Conservation (phyloP, 2,113 vertebrate genomes). For the Corydoras maculifer region DNA sequence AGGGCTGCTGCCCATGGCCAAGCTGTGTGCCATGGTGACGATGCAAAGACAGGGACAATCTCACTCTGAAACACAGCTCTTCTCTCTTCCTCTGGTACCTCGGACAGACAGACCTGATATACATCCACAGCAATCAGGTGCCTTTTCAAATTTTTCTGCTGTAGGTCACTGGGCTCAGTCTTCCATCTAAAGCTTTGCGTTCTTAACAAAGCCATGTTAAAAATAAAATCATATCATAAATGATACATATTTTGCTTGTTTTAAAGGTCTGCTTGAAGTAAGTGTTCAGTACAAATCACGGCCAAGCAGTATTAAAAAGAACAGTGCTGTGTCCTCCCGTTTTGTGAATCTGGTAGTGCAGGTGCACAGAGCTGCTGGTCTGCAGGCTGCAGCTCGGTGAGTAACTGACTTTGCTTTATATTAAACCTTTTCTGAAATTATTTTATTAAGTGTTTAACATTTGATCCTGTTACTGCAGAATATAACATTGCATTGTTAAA, state of each 20-base stretch:
- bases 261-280: conserved; percentile 79
- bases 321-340: conserved; percentile 57
- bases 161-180: too few species aligned
- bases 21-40: conserved; percentile 87
- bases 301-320: conserved; percentile 41
- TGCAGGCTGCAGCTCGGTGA: conserved; percentile 87
- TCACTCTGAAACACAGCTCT: conserved; percentile 70
- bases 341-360: conserved; percentile 72
- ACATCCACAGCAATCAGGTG: conserved; percentile 72
- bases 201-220: too few species aligned
- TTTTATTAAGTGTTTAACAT: too few species aligned
- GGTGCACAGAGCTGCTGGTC: conserved; percentile 80
- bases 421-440: too few species aligned
- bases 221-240: too few species aligned
- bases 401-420: conserved; percentile 22
- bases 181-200: too few species aligned
- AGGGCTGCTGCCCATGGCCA: conserved; percentile 80
- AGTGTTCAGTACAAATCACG: conserved; percentile 74
- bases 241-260: too few species aligned
- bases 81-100: conserved; percentile 78
- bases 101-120: conserved; percentile 57
- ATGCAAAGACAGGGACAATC: conserved; percentile 72
- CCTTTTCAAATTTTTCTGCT: neutral
- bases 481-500: too few species aligned
- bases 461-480: too few species aligned